Percentiles rank a stretch among this genome's conserved stretches.
Conservation (phyloP, 2,888 invertebrate species). For the Teleogryllus oceanicus region DNA sequence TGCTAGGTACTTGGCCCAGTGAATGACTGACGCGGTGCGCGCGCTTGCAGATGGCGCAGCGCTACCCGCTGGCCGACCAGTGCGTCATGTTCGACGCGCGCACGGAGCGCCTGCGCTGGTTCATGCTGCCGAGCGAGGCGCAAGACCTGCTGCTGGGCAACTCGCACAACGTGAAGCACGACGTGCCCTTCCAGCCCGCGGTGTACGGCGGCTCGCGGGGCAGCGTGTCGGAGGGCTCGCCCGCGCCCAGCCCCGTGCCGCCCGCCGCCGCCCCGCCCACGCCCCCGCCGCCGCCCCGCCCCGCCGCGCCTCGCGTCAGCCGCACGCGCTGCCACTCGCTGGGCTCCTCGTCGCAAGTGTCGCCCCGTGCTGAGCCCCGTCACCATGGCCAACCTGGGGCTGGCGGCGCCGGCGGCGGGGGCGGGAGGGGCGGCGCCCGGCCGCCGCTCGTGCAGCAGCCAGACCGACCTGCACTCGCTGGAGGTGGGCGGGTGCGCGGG, state of each 20-base stretch:
- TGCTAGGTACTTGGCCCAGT: too few species aligned
- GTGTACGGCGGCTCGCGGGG: slow-evolving; percentile 49
- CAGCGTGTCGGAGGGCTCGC: slow-evolving; percentile 34
- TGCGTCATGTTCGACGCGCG: slow-evolving; percentile 65
- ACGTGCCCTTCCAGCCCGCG: slow-evolving; percentile 70
- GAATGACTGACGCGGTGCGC: too few species aligned
- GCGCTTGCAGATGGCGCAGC: slow-evolving; percentile 58
- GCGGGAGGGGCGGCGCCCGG: slow-evolving; percentile 38
- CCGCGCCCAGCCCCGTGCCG: slow-evolving; percentile 28
- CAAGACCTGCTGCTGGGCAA: slow-evolving; percentile 69
- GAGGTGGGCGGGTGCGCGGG: slow-evolving; percentile 49
- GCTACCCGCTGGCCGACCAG: slow-evolving; percentile 71
- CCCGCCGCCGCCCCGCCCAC: slow-evolving; percentile 20
- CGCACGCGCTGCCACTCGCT: slow-evolving; percentile 60
- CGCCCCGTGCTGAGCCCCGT: slow-evolving; percentile 60
- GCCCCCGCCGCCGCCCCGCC: not conserved
- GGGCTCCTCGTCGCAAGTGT: slow-evolving; percentile 52
- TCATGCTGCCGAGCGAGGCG: slow-evolving; percentile 84
- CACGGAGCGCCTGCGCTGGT: slow-evolving; percentile 76
- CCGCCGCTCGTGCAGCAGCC: slow-evolving; percentile 70
- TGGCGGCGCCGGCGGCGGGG: slow-evolving; percentile 48
- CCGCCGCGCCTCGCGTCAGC: slow-evolving; percentile 48
- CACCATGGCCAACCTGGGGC: slow-evolving; percentile 61
- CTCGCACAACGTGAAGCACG: slow-evolving; percentile 72
- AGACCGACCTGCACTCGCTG: slow-evolving; percentile 65